A percentile compares a stretch with the other conserved stretches of the same genome.
phyloP scores from a whole-genome alignment of 1,140 invertebrate genomes.

The Metaphire vulgaris region DNA sequence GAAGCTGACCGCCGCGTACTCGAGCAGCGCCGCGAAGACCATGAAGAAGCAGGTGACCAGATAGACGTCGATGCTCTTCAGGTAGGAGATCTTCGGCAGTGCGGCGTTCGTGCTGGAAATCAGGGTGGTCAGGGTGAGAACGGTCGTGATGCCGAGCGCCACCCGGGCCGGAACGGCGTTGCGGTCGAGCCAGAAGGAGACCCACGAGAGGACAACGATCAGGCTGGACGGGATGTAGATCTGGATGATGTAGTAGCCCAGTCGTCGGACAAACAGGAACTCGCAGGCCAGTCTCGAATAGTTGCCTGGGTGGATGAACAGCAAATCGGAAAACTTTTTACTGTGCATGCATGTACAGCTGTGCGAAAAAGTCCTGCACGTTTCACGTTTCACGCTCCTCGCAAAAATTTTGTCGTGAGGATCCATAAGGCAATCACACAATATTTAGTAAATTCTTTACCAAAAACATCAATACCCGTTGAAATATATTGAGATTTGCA shows the following conservation, averaged over 20 bases:
- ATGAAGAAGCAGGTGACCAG: conserved; percentile 90
- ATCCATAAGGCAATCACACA: no score
- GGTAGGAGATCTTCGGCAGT: conserved; percentile 95
- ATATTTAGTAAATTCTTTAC: no score
- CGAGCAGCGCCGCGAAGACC: conserved; percentile 42
- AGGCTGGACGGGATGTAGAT: conserved; percentile 97
- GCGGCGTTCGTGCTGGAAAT: conserved; percentile 97
- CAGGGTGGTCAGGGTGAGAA: conserved; percentile 96
- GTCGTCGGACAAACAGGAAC: conserved; percentile 92
- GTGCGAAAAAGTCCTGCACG: no score
- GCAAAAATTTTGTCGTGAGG: no score
- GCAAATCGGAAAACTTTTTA: no score
- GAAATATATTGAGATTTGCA: no score
- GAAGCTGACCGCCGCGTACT: conserved; percentile 35
- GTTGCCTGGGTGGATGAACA: conserved; percentile 79
- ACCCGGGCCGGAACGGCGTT: conserved; percentile 25
- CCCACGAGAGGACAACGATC: conserved; percentile 92
- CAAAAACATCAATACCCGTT: no score
- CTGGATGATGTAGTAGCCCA: conserved; percentile 98
- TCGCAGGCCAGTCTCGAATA: conserved; percentile 94
- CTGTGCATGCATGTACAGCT: no score
- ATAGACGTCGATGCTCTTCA: conserved; percentile 94
- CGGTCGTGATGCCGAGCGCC: conserved; percentile 68
- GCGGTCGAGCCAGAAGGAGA: conserved; percentile 67
- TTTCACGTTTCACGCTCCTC: no score